Percentiles rank a stretch among this genome's conserved stretches.
Evolutionary conservation across 2,888 invertebrate genomes (phyloP).

Genomic region (Drosophila greeni): DNA sequence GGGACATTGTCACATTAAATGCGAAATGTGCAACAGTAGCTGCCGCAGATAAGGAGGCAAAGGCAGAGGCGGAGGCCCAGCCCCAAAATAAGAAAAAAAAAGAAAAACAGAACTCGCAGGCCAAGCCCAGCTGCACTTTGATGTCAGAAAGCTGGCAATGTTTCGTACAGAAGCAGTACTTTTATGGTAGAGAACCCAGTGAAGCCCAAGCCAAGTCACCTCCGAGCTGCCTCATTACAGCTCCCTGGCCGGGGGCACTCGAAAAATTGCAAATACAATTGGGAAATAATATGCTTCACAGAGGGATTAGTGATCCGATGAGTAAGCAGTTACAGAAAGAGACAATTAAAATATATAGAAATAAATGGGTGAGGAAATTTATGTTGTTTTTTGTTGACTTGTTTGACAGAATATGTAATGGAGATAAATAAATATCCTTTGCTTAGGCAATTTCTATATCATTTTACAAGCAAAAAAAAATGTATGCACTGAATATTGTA

Average conservation of each 20-base stretch:
- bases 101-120: constrained; percentile 33
- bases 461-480: too few species aligned
- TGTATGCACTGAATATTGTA: too few species aligned
- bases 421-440: too few species aligned
- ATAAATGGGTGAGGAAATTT: neutral
- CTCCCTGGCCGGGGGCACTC: constrained; percentile 59
- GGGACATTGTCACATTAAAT: constrained; percentile 71
- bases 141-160: constrained; percentile 54
- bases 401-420: neutral
- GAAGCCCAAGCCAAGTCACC: constrained; percentile 39
- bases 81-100: constrained; percentile 19
- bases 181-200: constrained; percentile 31
- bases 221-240: constrained; percentile 20
- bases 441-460: too few species aligned
- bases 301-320: neutral
- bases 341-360: neutral
- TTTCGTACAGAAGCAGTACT: constrained; percentile 5
- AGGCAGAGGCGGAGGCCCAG: constrained; percentile 12
- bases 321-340: neutral
- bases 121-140: constrained; percentile 71
- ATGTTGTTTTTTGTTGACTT: neutral
- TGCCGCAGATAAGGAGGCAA: constrained; percentile 15
- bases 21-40: constrained; percentile 72
- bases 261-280: constrained; percentile 19
- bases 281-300: neutral